These are phyloP conservation scores for Madoqua kirkii DNA, from an alignment of 2,113 vertebrate genomes.

Conservation along the genomic window DNA sequence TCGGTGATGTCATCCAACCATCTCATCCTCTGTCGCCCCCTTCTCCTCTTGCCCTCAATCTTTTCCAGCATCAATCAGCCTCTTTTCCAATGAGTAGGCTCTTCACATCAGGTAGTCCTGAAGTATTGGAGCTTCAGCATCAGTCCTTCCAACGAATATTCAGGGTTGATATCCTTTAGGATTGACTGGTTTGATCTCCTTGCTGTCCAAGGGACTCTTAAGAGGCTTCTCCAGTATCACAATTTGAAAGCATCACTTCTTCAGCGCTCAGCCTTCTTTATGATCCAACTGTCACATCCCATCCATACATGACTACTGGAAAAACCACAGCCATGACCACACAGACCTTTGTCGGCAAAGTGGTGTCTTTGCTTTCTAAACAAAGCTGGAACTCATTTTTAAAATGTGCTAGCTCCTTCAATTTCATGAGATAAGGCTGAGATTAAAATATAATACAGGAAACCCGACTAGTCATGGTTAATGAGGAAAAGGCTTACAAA, in stretches of 20 bases:
- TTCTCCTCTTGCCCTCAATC: neutral
- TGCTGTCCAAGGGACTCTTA: neutral
- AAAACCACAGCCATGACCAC: neutral
- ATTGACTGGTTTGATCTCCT: neutral
- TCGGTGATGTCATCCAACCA: neutral
- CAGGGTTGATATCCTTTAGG: neutral
- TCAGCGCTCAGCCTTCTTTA: neutral
- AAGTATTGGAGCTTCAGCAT: neutral
- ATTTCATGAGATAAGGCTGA: conserved; percentile 18
- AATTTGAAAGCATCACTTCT: neutral
- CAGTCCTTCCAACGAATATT: neutral
- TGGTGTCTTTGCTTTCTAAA: neutral
- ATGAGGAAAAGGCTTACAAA: neutral
- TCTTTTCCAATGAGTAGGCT: neutral
- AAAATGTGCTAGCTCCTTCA: neutral
- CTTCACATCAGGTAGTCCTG: neutral
- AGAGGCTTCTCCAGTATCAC: neutral
- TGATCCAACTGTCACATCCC: neutral
- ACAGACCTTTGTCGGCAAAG: neutral
- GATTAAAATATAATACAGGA: neutral
- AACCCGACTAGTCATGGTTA: neutral
- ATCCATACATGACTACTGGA: neutral
- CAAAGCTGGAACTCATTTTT: neutral
- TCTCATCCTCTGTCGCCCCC: neutral
- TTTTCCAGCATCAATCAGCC: neutral